A percentile compares a stretch with the other conserved stretches of the same genome.
These are phyloP conservation scores for Zaprionus gabonicus DNA, from an alignment of 1,140 invertebrate genomes.

Conservation along the genomic window DNA sequence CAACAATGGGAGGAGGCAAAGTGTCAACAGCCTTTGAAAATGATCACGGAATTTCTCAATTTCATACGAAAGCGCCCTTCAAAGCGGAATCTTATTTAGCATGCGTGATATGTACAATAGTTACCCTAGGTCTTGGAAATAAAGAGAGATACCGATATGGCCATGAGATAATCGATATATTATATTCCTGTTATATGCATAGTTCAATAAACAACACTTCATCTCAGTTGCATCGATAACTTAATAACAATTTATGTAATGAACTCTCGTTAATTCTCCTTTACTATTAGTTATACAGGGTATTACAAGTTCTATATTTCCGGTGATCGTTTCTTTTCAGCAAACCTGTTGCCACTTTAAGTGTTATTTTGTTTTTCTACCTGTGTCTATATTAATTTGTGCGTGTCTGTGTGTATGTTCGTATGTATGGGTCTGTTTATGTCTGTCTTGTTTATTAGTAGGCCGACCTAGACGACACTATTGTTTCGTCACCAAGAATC, in stretches of 20 bases:
- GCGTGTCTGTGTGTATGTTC: neutral
- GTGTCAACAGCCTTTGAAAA: constrained; percentile 39
- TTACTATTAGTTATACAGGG: neutral
- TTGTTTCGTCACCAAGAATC: constrained; percentile 41
- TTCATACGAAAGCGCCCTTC: constrained; percentile 17
- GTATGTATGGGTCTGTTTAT: constrained; percentile 24
- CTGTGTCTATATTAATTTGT: neutral
- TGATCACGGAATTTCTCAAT: neutral
- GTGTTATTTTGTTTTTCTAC: constrained; percentile 15
- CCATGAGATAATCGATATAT: too few species aligned
- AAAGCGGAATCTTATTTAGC: neutral
- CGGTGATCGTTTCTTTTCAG: neutral
- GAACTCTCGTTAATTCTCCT: neutral
- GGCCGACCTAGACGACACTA: constrained; percentile 11
- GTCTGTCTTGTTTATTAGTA: constrained; percentile 26
- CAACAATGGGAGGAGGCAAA: constrained; percentile 19
- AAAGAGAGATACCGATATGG: too few species aligned
- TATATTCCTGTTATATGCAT: too few species aligned
- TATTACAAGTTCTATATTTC: constrained; percentile 9
- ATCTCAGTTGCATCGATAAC: neutral
- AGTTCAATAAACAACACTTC: too few species aligned
- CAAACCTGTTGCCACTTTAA: constrained; percentile 41
- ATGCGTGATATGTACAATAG: neutral
- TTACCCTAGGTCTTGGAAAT: neutral
- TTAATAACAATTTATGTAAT: neutral